These are phyloP conservation scores for Blomia tropicalis DNA, from an alignment of 2,888 invertebrate genomes.

Conservation along the genomic window DNA sequence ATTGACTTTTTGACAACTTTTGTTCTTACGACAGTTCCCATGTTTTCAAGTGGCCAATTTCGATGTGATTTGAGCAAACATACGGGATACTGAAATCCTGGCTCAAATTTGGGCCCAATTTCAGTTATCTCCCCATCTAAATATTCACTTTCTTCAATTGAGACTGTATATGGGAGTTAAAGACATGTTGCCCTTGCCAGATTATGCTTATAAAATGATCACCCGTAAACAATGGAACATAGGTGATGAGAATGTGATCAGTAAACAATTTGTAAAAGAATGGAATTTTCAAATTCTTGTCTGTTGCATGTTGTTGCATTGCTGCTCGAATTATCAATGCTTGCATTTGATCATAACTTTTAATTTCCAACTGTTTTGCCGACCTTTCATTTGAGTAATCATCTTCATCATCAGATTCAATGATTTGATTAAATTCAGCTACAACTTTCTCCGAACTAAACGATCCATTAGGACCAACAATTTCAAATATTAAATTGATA, in stretches of 20 bases:
- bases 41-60: slow-evolving; percentile 13
- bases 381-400: not conserved
- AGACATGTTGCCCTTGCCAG: slow-evolving; percentile 31
- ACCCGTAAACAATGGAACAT: slow-evolving; percentile 27
- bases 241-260: slow-evolving; percentile 29
- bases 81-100: slow-evolving; percentile 18
- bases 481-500: slow-evolving; percentile 32
- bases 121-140: not conserved
- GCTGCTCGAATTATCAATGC: not conserved
- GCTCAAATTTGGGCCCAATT: slow-evolving; percentile 10
- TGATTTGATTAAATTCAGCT: not conserved
- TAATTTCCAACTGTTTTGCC: not conserved
- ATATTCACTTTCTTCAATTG: slow-evolving; percentile 27
- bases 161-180: slow-evolving; percentile 31
- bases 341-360: not conserved
- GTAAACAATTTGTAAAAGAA: slow-evolving; percentile 30
- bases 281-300: slow-evolving; percentile 27
- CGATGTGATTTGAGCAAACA: not conserved
- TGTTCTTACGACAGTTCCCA: slow-evolving; percentile 18
- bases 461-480: slow-evolving; percentile 33
- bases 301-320: not conserved
- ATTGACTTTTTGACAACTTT: slow-evolving; percentile 19
- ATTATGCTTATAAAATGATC: slow-evolving; percentile 30
- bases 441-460: slow-evolving; percentile 29
- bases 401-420: not conserved